Conservation (phyloP, 2,888 invertebrate genomes). For the Neocrepidodera transversa region DNA sequence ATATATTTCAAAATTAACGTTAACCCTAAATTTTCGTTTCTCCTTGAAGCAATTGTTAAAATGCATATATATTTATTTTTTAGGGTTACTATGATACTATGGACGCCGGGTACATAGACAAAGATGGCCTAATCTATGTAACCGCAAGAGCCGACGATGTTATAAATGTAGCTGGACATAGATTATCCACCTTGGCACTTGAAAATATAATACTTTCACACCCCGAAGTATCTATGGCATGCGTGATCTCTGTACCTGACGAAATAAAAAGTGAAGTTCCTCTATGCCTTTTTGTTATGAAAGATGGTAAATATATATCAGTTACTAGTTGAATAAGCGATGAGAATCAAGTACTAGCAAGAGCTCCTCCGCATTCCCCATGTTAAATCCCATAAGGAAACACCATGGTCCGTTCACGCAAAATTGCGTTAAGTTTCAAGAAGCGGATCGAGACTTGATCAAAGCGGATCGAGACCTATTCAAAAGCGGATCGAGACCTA, state of each 20-base stretch:
- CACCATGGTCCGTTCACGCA: no score
- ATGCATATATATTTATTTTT: slow-evolving; percentile 8
- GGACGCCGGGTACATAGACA: slow-evolving; percentile 90
- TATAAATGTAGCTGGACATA: slow-evolving; percentile 94
- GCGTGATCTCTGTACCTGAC: slow-evolving; percentile 91
- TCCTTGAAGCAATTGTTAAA: not conserved
- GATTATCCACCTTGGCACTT: slow-evolving; percentile 86
- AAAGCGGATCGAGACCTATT: no score
- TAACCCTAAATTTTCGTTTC: not conserved
- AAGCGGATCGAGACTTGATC: no score
- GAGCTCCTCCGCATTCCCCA: no score
- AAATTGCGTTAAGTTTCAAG: no score
- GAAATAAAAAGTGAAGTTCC: slow-evolving; percentile 90
- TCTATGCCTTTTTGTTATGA: slow-evolving; percentile 83
- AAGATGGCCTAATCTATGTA: slow-evolving; percentile 85
- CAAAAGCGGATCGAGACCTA: no score
- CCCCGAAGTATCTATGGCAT: slow-evolving; percentile 83
- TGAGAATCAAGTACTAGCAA: no score
- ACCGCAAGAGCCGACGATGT: slow-evolving; percentile 93
- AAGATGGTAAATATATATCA: slow-evolving; percentile 66
- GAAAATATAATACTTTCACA: slow-evolving; percentile 92
- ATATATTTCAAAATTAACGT: not conserved
- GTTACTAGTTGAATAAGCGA: no score
- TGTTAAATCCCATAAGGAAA: no score
- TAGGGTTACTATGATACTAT: slow-evolving; percentile 93